A percentile compares a stretch with the other conserved stretches of the same genome.
phyloP scores from a whole-genome alignment of 1,140 invertebrate genomes.

The Drosophila kurseongensis region DNA sequence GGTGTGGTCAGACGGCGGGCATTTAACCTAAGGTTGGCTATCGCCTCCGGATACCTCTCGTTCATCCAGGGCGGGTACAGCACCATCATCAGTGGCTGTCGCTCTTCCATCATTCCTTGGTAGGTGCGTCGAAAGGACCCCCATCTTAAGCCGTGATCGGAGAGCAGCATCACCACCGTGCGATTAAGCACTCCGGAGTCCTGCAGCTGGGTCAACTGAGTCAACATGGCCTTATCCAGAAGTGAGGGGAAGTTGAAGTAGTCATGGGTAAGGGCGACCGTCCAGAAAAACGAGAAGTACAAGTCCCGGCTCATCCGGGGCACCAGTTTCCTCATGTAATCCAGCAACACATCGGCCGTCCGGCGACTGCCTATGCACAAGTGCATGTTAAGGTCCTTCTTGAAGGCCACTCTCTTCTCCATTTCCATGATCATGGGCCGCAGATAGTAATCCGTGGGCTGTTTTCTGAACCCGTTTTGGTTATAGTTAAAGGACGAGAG shows the following conservation, averaged over 20 bases:
- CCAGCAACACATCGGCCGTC: slow-evolving; percentile 82
- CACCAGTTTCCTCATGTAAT: slow-evolving; percentile 90
- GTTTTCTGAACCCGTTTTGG: slow-evolving; percentile 89
- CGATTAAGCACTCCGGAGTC: slow-evolving; percentile 85
- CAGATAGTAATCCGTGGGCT: slow-evolving; percentile 49
- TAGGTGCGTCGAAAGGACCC: slow-evolving; percentile 90
- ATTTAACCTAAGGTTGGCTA: slow-evolving; percentile 90
- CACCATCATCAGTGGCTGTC: slow-evolving; percentile 93
- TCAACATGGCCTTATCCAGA: slow-evolving; percentile 26
- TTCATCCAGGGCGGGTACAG: slow-evolving; percentile 91
- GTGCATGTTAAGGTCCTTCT: slow-evolving; percentile 84
- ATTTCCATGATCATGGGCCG: slow-evolving; percentile 35
- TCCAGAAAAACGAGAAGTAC: slow-evolving; percentile 45
- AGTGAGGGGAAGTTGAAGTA: slow-evolving; percentile 49
- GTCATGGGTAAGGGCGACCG: slow-evolving; percentile 72
- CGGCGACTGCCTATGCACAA: slow-evolving; percentile 85
- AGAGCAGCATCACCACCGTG: slow-evolving; percentile 91
- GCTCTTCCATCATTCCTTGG: slow-evolving; percentile 92
- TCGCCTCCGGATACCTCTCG: slow-evolving; percentile 87
- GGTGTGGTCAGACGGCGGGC: slow-evolving; percentile 90
- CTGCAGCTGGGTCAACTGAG: slow-evolving; percentile 17
- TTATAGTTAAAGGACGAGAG: slow-evolving; percentile 92
- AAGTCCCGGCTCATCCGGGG: slow-evolving; percentile 36
- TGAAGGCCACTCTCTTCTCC: slow-evolving; percentile 61
- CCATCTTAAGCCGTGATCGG: slow-evolving; percentile 96